A percentile compares a stretch with the other conserved stretches of the same genome.
Conservation (phyloP, 2,888 invertebrate genomes). For the Leucania comma region DNA sequence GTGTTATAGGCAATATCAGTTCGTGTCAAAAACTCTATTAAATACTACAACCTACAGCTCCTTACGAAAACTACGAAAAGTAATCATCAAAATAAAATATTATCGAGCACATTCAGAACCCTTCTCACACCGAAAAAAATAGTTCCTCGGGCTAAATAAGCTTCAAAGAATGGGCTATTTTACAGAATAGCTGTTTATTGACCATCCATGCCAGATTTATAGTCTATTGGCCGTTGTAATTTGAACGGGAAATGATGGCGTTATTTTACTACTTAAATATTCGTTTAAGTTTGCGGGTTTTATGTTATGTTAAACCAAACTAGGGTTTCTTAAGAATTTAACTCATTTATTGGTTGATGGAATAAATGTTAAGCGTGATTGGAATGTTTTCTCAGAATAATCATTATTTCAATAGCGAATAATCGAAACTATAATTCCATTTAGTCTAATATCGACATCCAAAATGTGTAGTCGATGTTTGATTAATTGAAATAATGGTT, state of each 20-base stretch:
- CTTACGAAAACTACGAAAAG: slow-evolving; percentile 24
- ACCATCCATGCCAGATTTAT: slow-evolving; percentile 63
- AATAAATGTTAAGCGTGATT: slow-evolving; percentile 16
- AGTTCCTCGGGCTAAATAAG: slow-evolving; percentile 54
- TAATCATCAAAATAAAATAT: slow-evolving; percentile 56
- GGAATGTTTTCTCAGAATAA: slow-evolving; percentile 7
- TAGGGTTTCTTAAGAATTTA: slow-evolving; percentile 2
- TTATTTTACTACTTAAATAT: slow-evolving; percentile 21
- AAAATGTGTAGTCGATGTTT: neutral
- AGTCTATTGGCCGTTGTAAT: slow-evolving; percentile 47
- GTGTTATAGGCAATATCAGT: neutral
- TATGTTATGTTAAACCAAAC: slow-evolving; percentile 4
- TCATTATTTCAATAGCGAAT: too few relatives aligned
- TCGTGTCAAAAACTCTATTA: slow-evolving; percentile 12
- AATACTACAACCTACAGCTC: neutral
- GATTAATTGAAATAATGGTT: neutral
- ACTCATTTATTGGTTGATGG: neutral
- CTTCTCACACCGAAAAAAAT: slow-evolving; percentile 48
- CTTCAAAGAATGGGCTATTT: slow-evolving; percentile 59
- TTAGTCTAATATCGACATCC: too few relatives aligned
- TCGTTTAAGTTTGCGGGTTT: neutral
- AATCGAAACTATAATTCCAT: too few relatives aligned
- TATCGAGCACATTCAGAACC: slow-evolving; percentile 47
- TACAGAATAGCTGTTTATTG: slow-evolving; percentile 63
- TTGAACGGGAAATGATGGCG: slow-evolving; percentile 53